Evolutionary conservation across 2,113 vertebrate species (phyloP).

Genomic region (Proterorhinus semilunaris): DNA sequence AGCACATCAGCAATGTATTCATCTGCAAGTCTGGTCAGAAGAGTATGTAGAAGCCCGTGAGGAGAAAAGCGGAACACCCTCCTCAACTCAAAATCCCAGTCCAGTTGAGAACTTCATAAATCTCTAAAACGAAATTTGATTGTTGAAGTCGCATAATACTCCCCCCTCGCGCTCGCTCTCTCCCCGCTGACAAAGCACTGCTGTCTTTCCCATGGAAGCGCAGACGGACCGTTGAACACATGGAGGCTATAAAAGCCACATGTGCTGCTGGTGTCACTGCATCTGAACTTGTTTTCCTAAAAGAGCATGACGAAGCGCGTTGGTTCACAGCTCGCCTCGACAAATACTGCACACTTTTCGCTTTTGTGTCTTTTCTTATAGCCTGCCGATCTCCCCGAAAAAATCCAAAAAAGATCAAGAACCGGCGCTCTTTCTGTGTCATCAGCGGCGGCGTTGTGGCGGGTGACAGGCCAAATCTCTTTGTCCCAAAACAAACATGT

Average conservation of each 20-base stretch:
- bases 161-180: not conserved
- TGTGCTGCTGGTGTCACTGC: constrained; percentile 30
- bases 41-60: too few relatives aligned
- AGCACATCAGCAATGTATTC: too few relatives aligned
- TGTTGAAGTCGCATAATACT: not conserved
- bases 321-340: constrained; percentile 21
- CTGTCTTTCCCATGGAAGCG: constrained; percentile 33
- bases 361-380: constrained; percentile 3
- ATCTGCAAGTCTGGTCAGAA: too few relatives aligned
- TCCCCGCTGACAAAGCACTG: not conserved
- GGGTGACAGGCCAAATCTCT: constrained; percentile 13
- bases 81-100: too few relatives aligned
- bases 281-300: constrained; percentile 27
- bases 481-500: constrained; percentile 42
- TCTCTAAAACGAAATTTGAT: too few relatives aligned
- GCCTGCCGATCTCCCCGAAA: constrained; percentile 9
- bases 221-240: constrained; percentile 21
- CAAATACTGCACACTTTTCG: constrained; percentile 10
- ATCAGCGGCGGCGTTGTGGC: constrained; percentile 4
- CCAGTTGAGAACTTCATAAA: too few relatives aligned
- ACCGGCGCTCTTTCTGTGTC: constrained; percentile 5
- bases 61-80: too few relatives aligned
- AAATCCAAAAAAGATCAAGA: constrained; percentile 9
- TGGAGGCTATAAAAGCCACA: constrained; percentile 39
- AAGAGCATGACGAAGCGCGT: constrained; percentile 14